Conservation (phyloP, 2,888 invertebrate species). For the Tortricodes alternella region DNA sequence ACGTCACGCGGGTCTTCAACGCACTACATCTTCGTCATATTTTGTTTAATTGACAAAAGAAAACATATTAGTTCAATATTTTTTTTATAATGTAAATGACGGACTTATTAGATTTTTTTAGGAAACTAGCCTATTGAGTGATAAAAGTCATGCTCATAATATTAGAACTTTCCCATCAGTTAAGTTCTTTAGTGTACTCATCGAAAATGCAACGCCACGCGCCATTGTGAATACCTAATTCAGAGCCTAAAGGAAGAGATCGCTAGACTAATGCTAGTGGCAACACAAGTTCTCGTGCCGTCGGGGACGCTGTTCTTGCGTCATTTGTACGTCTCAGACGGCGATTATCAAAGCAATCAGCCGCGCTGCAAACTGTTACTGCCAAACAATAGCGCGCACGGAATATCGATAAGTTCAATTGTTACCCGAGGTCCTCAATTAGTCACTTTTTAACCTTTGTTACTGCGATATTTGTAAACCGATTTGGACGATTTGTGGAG, state of each 20-base stretch:
- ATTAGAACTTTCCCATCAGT: not conserved
- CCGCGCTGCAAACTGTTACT: conserved; percentile 65
- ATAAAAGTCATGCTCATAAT: too few species aligned
- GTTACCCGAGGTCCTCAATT: too few species aligned
- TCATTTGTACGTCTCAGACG: conserved; percentile 69
- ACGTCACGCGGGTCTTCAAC: too few species aligned
- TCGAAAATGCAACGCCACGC: not conserved
- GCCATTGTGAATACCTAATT: not conserved
- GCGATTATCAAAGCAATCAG: conserved; percentile 78
- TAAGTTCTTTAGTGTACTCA: not conserved
- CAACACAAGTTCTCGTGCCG: conserved; percentile 44
- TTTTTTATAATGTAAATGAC: too few species aligned
- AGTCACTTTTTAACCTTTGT: too few species aligned
- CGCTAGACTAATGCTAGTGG: conserved; percentile 11
- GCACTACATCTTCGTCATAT: too few species aligned
- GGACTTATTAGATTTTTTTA: too few species aligned
- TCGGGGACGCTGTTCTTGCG: conserved; percentile 62
- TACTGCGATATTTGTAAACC: too few species aligned
- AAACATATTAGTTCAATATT: too few species aligned
- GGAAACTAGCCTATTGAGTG: too few species aligned
- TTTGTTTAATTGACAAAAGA: too few species aligned
- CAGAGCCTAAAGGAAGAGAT: conserved; percentile 5
- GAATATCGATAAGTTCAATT: conserved; percentile 11
- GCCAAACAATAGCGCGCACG: conserved; percentile 17
- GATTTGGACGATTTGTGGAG: too few species aligned